Evolutionary conservation across 2,888 invertebrate species (phyloP).

Genomic region (Gymnosoma rotundatum): DNA sequence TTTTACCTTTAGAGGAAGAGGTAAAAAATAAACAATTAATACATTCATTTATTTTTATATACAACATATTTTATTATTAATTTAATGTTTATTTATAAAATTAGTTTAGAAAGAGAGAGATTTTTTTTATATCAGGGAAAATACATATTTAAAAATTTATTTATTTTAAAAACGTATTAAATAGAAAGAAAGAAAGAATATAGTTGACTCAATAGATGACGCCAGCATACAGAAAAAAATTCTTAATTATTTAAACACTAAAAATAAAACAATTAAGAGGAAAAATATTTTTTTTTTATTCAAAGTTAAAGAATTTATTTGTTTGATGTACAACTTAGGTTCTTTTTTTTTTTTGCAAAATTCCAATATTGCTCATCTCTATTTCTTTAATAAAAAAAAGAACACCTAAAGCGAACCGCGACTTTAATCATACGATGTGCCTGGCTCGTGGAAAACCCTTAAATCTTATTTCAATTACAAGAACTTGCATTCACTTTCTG

Average conservation of each 20-base stretch:
- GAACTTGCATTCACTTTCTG: too few relatives aligned
- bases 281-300: not conserved
- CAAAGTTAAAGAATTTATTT: conserved; percentile 3
- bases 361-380: too few relatives aligned
- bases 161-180: conserved; percentile 54
- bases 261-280: conserved; percentile 1
- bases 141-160: conserved; percentile 56
- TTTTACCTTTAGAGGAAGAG: conserved; percentile 19
- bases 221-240: conserved; percentile 4
- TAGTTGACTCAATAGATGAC: conserved; percentile 3
- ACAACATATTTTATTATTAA: conserved; percentile 32
- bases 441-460: too few relatives aligned
- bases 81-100: conserved; percentile 41
- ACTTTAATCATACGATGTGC: too few relatives aligned
- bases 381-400: too few relatives aligned
- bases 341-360: too few relatives aligned
- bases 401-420: too few relatives aligned
- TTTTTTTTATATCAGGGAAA: conserved; percentile 69
- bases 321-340: not conserved
- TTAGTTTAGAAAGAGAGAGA: conserved; percentile 62
- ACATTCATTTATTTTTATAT: conserved; percentile 48
- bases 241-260: conserved; percentile 23
- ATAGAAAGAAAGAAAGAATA: not conserved
- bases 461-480: too few relatives aligned
- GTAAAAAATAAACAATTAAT: conserved; percentile 51